Base-by-base conservation (phyloP, 2,797 vertebrate genomes). In the Myotis pilosus region DNA sequence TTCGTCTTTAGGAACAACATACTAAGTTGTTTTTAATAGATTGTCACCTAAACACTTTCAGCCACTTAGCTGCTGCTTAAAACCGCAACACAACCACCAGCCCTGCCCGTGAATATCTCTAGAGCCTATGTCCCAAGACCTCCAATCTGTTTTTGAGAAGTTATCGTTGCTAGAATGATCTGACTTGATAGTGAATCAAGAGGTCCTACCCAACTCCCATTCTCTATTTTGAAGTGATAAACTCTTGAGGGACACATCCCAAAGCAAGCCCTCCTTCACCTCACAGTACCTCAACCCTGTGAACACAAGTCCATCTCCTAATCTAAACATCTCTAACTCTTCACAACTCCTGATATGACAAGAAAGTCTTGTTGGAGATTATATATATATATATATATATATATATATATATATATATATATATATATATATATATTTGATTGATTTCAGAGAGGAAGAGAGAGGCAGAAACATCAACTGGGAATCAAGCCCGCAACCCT, bases 51-150 rank as follows among this genome's bases (percentile, higher is more conserved):
- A 91, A 68, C 3, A 64, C 0, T 0, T 47, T 23, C 7, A 81
- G 5, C 1, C 51, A 41, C 0, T 0, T 36, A 49, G 36, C 8
- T 19, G 36, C 13, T 44, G 0, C 19, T 38, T 62, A 25, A 64
- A 86, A 38, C 4, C 36, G 8, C 19, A 69, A 2, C 17, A 16
- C 9, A 23, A 2, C 53, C 36, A 0, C 6, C 17, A 74, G 17
- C 5, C 7, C 4, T 62, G 15, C 19, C 19, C 5, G n/a, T 88
- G 4, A 57, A 53, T 1, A 10, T 17, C 16, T 78, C 41, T 28
- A 2, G 2, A 25, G 12, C 8, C 53, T 55, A 5, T 0, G 6
- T 22, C 6, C 22, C 38, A 66, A 85, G 4, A 3, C 13, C 25
- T 36, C 23, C 36, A 60, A 51, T 55, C 7, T 8, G 16, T 15